Percentiles rank a stretch among this genome's conserved stretches.
Evolutionary conservation across 2,113 vertebrate species (phyloP).

Genomic region (Alouatta palliata): DNA sequence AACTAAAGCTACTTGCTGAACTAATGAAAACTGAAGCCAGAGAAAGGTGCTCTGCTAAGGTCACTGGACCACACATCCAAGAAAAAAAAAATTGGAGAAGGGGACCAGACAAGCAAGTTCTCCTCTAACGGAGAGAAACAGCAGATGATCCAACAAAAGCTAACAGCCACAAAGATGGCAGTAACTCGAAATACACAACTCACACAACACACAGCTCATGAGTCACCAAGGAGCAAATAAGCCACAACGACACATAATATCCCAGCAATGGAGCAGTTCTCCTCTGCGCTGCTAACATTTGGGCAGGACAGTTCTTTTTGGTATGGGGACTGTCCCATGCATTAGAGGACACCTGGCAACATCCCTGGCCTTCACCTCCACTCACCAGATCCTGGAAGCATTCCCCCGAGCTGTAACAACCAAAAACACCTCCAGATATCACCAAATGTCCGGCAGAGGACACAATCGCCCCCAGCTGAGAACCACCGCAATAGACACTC

Average conservation of each 20-base stretch:
- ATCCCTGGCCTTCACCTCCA: not conserved
- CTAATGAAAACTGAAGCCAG: not conserved
- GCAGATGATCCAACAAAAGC: not conserved
- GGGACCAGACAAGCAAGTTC: not conserved
- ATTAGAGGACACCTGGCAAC: rapidly evolving
- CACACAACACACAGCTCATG: not conserved
- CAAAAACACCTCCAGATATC: not conserved
- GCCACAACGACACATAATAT: not conserved
- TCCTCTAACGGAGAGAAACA: not conserved
- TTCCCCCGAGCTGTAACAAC: not conserved
- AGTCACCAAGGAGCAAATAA: not conserved
- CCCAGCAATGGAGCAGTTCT: not conserved
- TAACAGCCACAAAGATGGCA: not conserved
- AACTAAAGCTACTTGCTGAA: not conserved
- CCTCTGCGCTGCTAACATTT: rapidly evolving
- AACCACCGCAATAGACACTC: not conserved
- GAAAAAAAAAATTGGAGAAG: not conserved
- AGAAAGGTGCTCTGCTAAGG: not conserved
- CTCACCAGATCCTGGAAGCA: rapidly evolving
- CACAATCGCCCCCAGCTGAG: not conserved
- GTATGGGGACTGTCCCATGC: not conserved
- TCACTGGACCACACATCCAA: not conserved
- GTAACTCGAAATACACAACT: not conserved
- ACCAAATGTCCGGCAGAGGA: not conserved
- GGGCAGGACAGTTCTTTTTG: not conserved